Base-by-base conservation (phyloP, 2,113 vertebrate genomes). In the Paracanthobrama guichenoti region DNA sequence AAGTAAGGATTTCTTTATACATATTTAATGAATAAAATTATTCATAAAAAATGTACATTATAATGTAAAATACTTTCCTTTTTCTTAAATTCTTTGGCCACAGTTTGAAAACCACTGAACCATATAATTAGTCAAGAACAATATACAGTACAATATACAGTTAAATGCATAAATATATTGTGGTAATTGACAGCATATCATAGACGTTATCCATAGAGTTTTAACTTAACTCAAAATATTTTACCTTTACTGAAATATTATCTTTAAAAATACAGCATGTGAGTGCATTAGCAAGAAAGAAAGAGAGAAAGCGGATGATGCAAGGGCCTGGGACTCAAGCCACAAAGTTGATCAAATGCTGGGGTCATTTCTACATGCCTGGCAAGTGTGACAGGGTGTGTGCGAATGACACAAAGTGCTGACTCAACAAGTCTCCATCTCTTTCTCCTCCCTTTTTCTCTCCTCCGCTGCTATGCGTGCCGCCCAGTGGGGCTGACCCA, bases 281-380 rank as follows among this genome's bases (percentile, higher is more conserved):
- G 10, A 57, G 28, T 78, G 26, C 50, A 44, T 57, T 18, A 44
- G 20, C 67, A 35, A 16, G 26, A 81, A 80, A 64, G 67, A 14
- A 22, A 59, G 20, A 42, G 80, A 71, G 11, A 73, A 28, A 44
- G 67, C 11, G 7, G 24, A 46, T 72, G 26, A 82, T 64, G 53
- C 62, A 77, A 22, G 26, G 42, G 72, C 46, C 48, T 39, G 46
- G 26, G 22, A 84, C 53, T 48, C 35, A 39, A 28, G 28, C 73
- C 69, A 81, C 76, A 87, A 82, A 87, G 72, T 53, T 85, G 86
- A 87, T 76, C 13, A 80, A 82, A 74, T 82, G 31, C 60, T n/a
- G 42, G 22, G 62, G 69, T 62, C 62, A 31, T 28, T 60, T 84
- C 31, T 67, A 39, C 20, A 24, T 84, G 50, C 18, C 39, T 64